Evolutionary conservation across 2,797 vertebrate genomes (phyloP).

Genomic region (Aphelocoma californica): DNA sequence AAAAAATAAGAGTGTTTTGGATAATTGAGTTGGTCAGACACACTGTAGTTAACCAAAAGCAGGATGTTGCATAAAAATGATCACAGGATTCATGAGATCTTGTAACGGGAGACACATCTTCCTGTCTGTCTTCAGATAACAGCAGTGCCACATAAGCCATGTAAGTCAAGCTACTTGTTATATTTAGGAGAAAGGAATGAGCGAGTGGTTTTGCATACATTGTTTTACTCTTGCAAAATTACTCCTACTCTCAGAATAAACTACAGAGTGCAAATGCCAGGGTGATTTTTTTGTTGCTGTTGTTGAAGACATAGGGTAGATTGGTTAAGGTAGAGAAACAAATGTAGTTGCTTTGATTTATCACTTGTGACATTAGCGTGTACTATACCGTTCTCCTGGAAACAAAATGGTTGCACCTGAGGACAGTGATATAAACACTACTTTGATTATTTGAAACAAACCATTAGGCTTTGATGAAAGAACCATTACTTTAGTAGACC

Average conservation of each 20-base stretch:
- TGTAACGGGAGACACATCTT: background rate
- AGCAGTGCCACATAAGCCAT: background rate
- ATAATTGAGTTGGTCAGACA: background rate
- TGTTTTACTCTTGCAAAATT: conserved; percentile 56
- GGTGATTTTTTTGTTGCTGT: conserved; percentile 65
- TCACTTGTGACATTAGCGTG: conserved; percentile 76
- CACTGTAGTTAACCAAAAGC: background rate
- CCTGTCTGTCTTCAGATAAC: background rate
- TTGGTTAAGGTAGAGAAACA: conserved; percentile 73
- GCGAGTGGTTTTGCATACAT: conserved; percentile 50
- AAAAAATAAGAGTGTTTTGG: background rate
- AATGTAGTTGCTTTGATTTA: conserved; percentile 79
- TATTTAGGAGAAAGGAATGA: background rate
- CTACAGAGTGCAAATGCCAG: conserved; percentile 68
- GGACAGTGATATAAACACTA: conserved; percentile 78
- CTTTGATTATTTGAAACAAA: conserved; percentile 82
- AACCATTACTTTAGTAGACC: conserved; percentile 71
- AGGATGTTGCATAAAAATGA: background rate
- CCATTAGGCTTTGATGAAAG: conserved; percentile 81
- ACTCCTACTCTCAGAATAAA: conserved; percentile 51
- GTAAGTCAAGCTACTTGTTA: conserved; percentile 4
- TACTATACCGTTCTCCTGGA: conserved; percentile 67
- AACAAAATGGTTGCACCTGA: conserved; percentile 78
- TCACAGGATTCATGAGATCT: background rate
- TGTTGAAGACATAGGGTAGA: conserved; percentile 61